Evolutionary conservation across 2,797 vertebrate genomes (phyloP), one percentile per base, ranked within the genome.

Genomic region (Phoebastria nigripes): DNA sequence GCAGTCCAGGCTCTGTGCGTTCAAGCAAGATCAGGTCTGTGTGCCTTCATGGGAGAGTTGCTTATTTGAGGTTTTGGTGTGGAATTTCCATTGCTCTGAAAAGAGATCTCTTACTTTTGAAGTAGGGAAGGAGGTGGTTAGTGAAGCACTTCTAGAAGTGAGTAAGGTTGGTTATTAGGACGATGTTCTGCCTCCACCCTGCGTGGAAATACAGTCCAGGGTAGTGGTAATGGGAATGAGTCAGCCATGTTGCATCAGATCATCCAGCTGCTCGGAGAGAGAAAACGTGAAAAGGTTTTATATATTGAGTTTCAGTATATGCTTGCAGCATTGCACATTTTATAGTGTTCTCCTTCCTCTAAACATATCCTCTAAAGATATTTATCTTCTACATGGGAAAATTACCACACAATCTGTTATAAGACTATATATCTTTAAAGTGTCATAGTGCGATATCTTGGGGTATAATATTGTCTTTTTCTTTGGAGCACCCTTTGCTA

Each of bases 1-100:
- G 9, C 73, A 89, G 4, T 0, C 15, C 77, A 20, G 21, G 29
- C n/a, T 65, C 56, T 56, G 25, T 0, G 0, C 3, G 0, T 7
- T 65, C 24, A 8, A 33, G 39, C 31, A 52, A 56, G 41, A 56
- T n/a, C 39, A 62, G 29, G 26, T 11, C 44, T 39, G 35, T 63
- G 52, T 67, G 35, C 19, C 46, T 54, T 73, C 29, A 4, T 26
- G 59, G 37, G 15, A 70, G 11, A 39, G 37, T 26, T 65, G 29
- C 31, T 54, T 28, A 1, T 17, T 16, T 52, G 81, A 80, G 42
- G 37, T 31, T 81, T n/a, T 67, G 63, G 39, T 28, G 37, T 39
- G 18, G 18, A 67, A 82, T 51, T 83, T 52, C 41, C 22, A 21
- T 35, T 22, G 5, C 37, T 44, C 71, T 47, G 29, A n/a, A 28